Evolutionary conservation across 2,797 vertebrate species (phyloP), one percentile per base, ranked within the genome.

Genomic region (Enteromius fasciolatus): DNA sequence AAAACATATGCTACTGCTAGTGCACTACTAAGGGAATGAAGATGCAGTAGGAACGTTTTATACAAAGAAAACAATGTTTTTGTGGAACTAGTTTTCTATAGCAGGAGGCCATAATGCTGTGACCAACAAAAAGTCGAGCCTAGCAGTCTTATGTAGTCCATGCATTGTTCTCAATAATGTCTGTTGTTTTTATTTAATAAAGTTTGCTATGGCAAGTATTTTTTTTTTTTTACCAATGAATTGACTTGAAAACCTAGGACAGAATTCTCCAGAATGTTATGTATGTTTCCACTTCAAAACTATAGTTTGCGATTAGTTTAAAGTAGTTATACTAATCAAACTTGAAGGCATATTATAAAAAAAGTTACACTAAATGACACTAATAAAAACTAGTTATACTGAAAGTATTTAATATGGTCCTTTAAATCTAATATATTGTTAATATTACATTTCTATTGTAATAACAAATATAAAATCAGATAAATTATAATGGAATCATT

Each of bases 1-100:
- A 86, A 86, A 86, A 76, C 50, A 59, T 31, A 74, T 52, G 70
- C 63, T 81, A 74, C 80, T 77, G 59, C 81, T 72, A 76, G 33
- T 54, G 70, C 59, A 78, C 5, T 31, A 81, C 25, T 23, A 52
- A 64, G 50, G 64, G 50, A 82, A 41, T 84, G 64, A 84, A 50
- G 50, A 33, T 52, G 64, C 44, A 76, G 83, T 84, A 57, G 68
- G 17, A 74, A 33, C 75, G 73, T 76, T 80, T 80, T 77, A 54
- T 83, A 48, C 25, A 41, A 77, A 77, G 46, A n/a, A 39, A 63
- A 64, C 6, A 61, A 57, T 25, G 41, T 57, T 72, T 74, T 77
- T 41, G 20, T 81, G 12, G 18, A 74, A n/a, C 18, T 54, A 6
- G 39, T 39, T 31, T 48, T 36, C 23, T 63, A 20, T 10, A 57